Evolutionary conservation across 2,888 invertebrate species (phyloP), one percentile per base, ranked within the genome.

Genomic region (Xestoiulus laeticollis): DNA sequence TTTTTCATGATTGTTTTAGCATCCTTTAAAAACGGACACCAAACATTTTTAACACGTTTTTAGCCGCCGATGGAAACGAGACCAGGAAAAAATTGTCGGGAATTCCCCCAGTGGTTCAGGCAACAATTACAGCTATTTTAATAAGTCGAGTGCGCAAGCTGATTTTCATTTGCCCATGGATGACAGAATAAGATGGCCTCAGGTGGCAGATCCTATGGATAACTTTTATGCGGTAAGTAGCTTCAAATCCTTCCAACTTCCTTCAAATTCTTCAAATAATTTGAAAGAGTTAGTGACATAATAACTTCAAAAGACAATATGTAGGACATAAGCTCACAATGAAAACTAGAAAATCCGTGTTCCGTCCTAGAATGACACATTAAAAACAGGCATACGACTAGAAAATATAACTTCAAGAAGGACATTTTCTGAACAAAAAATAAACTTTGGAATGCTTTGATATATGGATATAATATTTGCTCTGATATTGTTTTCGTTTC

Each of bases 41-140:
- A 30, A 85, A 38, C 5, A 43, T 85, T 6, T 26, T 44, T 44
- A 44, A 33, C n/a, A n/a, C n/a, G n/a, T 43, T 78, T 44, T 48
- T 92, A 96, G 97, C 90, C 96, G 97, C 85, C 94, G 96, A 90
- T 98, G 97, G 97, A 96, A 96, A 86, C 94, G 96, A 2, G 97
- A 97, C 90, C 91, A 92, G 88, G 96, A 97, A 91, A 97, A 97
- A 91, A 89, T 91, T 48, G 90, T 91, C 89, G 90, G 94, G 0
- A 94, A 94, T 0, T 97, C 97, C 0, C 96, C 97, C 5, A 97
- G 97, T 92, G 97, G 96, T 91, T 96, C 96, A 95, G 95, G 96
- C 1, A 93, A 93, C n/a, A 93, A 90, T 19, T 89, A 90, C 85
- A 91, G 90, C 88, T 91, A 91, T 89, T 88, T 91, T 78, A 90